Evolutionary conservation across 2,797 vertebrate species (phyloP), one percentile per base, ranked within the genome.

Genomic region (Diplodus puntazzo): DNA sequence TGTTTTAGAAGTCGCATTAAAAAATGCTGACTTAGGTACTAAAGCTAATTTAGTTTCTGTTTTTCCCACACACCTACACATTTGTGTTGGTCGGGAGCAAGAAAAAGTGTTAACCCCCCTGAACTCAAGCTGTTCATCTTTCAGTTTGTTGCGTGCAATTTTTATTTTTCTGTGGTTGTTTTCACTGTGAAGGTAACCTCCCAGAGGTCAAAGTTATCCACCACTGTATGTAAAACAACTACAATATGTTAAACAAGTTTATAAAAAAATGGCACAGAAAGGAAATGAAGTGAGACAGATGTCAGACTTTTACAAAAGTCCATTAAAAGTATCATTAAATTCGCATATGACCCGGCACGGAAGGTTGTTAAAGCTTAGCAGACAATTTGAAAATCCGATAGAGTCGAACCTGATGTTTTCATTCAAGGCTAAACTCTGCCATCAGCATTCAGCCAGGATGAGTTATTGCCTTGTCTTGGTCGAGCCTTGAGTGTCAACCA

Each of bases 381-480:
- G 75, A 85, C 82, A 30, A 83, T 82, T 80, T 83, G 55, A 79
- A 81, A 85, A 71, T 67, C 74, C 12, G 46, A 73, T 60, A 27
- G 73, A 78, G 77, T 59, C 23, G 45, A 74, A 79, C 46, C n/a
- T 52, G 0, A 48, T 71, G 75, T 83, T 86, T 89, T 69, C 58
- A 79, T 88, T 73, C 85, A 69, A 86, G 78, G 88, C 81, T 79
- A 75, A 87, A 85, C 71, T 88, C 66, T 52, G 79, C 74, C 87
- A 90, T 88, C 86, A 83, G 82, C 82, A 87, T 90, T 87, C 85
- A 85, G 75, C 84, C 82, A 73, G 81, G 79, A 85, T 87, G 83
- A 92, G 86, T 82, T 84, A 83, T 87, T 61, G 82, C 79, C 85
- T 87, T 42, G 82, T 80, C 81, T 85, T 4, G 50, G 57, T 55